Evolutionary conservation across 2,888 invertebrate species (phyloP).

Genomic region (Ectemnius cavifrons): DNA sequence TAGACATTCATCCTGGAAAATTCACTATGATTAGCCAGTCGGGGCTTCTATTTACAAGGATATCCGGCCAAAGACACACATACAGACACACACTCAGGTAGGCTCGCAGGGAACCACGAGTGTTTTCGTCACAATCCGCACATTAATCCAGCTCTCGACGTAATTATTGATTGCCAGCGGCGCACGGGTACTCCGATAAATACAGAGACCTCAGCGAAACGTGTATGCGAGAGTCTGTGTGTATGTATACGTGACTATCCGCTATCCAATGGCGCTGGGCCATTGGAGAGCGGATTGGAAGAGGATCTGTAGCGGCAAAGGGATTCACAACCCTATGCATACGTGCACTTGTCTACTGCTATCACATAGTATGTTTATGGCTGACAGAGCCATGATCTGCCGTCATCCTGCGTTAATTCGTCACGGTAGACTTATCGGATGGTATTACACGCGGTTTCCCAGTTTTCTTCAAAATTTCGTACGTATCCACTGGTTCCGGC

Average conservation of each 20-base stretch:
- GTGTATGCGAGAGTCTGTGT: too few species aligned
- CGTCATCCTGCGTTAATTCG: slow-evolving; percentile 49
- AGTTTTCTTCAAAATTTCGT: too few species aligned
- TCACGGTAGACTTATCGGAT: slow-evolving; percentile 22
- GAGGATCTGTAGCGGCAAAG: too few species aligned
- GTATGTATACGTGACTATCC: too few species aligned
- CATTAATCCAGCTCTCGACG: slow-evolving; percentile 57
- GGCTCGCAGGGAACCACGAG: slow-evolving; percentile 32
- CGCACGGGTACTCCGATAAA: slow-evolving; percentile 56
- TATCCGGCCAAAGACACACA: too few species aligned
- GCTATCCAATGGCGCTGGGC: too few species aligned
- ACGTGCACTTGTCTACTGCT: neutral
- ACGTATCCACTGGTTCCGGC: too few species aligned
- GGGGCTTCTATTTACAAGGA: too few species aligned
- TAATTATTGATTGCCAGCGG: slow-evolving; percentile 62
- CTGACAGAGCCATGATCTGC: slow-evolving; percentile 25
- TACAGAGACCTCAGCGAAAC: slow-evolving; percentile 44
- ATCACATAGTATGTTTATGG: neutral
- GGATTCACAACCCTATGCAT: neutral
- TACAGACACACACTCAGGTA: neutral
- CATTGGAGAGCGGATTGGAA: too few species aligned
- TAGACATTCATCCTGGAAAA: too few species aligned
- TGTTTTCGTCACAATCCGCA: slow-evolving; percentile 42
- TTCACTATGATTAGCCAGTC: too few species aligned
- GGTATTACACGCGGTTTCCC: slow-evolving; percentile 19